phyloP scores from a whole-genome alignment of 2,113 vertebrate genomes.

The Microtus pennsylvanicus region DNA sequence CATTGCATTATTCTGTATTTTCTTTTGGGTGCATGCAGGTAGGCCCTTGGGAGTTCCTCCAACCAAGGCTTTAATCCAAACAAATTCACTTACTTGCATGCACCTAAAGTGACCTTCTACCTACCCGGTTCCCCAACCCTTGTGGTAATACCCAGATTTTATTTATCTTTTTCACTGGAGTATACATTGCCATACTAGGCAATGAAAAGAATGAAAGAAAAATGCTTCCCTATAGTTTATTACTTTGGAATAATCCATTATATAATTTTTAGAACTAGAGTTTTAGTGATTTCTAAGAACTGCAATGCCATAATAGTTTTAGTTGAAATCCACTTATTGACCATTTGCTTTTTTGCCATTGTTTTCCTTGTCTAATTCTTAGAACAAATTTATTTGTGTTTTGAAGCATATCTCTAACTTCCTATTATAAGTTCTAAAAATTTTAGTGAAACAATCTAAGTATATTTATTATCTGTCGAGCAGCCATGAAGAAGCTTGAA shows the following conservation, averaged over 20 bases:
- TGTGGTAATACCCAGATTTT: neutral
- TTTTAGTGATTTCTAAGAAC: neutral
- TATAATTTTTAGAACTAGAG: neutral
- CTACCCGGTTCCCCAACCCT: neutral
- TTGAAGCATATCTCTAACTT: neutral
- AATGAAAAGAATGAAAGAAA: neutral
- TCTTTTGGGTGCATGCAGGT: neutral
- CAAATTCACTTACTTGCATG: neutral
- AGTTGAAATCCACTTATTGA: neutral
- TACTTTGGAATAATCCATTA: neutral
- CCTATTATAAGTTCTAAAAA: neutral
- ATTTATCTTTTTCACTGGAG: neutral
- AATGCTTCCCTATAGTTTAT: neutral
- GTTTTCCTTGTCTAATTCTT: neutral
- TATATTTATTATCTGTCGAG: neutral
- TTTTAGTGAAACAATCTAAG: slow-evolving; percentile 4
- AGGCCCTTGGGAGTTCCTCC: neutral
- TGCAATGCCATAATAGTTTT: neutral
- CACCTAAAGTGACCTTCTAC: neutral
- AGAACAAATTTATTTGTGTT: neutral
- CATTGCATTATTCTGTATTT: slow-evolving; percentile 43
- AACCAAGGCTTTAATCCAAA: neutral
- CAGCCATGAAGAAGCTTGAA: neutral
- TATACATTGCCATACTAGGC: slow-evolving; percentile 7
- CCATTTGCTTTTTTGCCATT: neutral